Evolutionary conservation across 2,888 invertebrate species (phyloP).

Genomic region (Siphonodentalium dalli): DNA sequence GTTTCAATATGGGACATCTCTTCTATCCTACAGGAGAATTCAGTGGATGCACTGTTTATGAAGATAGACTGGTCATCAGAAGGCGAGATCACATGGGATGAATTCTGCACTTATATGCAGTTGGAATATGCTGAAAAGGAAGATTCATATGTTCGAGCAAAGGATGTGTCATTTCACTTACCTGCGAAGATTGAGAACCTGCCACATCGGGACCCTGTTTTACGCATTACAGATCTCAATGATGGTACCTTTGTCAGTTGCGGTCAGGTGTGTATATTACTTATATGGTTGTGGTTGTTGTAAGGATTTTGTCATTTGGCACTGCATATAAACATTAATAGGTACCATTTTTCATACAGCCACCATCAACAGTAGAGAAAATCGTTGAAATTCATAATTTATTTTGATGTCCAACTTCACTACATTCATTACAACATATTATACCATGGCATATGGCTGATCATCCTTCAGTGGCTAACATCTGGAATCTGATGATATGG

Average conservation of each 20-base stretch:
- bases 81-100: constrained; percentile 64
- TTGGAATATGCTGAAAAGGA: constrained; percentile 65
- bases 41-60: constrained; percentile 63
- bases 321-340: too few relatives aligned
- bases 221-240: constrained; percentile 57
- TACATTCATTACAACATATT: too few relatives aligned
- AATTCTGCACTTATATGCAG: constrained; percentile 67
- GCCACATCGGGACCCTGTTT: constrained; percentile 61
- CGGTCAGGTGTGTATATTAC: constrained; percentile 46
- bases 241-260: constrained; percentile 63
- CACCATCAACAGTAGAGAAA: too few relatives aligned
- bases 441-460: too few relatives aligned
- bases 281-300: neutral
- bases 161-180: constrained; percentile 60
- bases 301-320: too few relatives aligned
- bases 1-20: too few relatives aligned
- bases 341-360: too few relatives aligned
- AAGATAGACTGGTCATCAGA: constrained; percentile 66
- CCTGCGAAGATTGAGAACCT: constrained; percentile 61
- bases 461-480: too few relatives aligned
- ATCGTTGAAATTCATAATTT: too few relatives aligned
- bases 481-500: too few relatives aligned
- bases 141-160: constrained; percentile 59
- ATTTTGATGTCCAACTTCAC: too few relatives aligned
- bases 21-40: constrained; percentile 45